A percentile compares a stretch with the other conserved stretches of the same genome.
These are phyloP conservation scores for Ruditapes philippinarum DNA, from an alignment of 1,140 invertebrate genomes.

Conservation along the genomic window DNA sequence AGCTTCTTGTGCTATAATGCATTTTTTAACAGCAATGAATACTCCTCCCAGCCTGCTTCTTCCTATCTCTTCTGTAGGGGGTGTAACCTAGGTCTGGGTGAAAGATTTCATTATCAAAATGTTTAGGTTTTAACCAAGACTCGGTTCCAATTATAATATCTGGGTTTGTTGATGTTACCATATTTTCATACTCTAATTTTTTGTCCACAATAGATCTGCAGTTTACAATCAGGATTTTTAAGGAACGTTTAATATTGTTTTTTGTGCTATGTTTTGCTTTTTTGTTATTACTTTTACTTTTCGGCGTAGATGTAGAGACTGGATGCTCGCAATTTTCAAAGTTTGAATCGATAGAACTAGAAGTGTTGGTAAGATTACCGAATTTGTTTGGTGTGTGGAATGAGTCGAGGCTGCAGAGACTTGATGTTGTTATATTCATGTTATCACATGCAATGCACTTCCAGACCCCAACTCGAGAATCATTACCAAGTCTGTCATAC, in stretches of 20 bases:
- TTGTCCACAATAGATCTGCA: slow-evolving; percentile 51
- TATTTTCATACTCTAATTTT: slow-evolving; percentile 34
- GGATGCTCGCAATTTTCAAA: neutral
- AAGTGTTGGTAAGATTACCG: neutral
- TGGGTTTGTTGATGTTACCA: slow-evolving; percentile 6
- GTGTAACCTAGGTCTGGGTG: slow-evolving; percentile 52
- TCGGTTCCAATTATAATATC: slow-evolving; percentile 35
- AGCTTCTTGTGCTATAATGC: slow-evolving; percentile 21
- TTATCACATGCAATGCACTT: slow-evolving; percentile 21
- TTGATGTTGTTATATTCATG: neutral
- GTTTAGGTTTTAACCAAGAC: slow-evolving; percentile 48
- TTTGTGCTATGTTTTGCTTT: neutral
- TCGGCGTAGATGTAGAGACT: neutral
- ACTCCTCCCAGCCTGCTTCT: slow-evolving; percentile 8
- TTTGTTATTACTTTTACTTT: neutral
- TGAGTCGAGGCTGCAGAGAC: neutral
- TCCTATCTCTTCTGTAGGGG: slow-evolving; percentile 1
- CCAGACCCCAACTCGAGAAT: neutral
- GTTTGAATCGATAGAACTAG: neutral
- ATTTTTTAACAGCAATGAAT: slow-evolving; percentile 44
- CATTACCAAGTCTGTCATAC: slow-evolving; percentile 42
- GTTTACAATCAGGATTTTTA: slow-evolving; percentile 30
- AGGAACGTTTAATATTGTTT: slow-evolving; percentile 41
- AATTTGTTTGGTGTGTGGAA: slow-evolving; percentile 15
- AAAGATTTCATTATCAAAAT: slow-evolving; percentile 34